A percentile compares a stretch with the other conserved stretches of the same genome.
These are phyloP conservation scores for Oreochromis spilurus DNA, from an alignment of 2,113 vertebrate genomes.

Conservation along the genomic window DNA sequence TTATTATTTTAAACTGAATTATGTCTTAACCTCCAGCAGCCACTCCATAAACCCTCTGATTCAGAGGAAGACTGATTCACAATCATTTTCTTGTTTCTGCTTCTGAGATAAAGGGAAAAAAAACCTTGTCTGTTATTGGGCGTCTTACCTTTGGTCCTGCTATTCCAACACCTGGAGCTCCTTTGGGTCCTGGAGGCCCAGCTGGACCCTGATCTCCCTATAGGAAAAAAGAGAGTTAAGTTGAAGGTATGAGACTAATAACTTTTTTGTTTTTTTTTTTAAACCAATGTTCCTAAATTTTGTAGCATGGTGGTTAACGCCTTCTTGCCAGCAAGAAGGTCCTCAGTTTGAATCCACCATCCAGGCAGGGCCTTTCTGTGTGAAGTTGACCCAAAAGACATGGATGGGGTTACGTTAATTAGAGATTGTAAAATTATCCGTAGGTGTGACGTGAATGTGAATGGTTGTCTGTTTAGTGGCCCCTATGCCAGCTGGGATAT, in stretches of 20 bases:
- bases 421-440: fast-evolving
- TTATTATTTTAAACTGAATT: not conserved
- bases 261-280: not conserved
- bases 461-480: not conserved
- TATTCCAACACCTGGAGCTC: conserved; percentile 59
- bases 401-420: not conserved
- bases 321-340: fast-evolving
- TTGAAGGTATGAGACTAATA: not conserved
- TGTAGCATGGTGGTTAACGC: not conserved
- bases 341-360: not conserved
- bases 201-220: conserved; percentile 67
- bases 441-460: not conserved
- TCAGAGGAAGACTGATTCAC: not conserved
- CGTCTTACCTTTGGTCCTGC: conserved; percentile 67
- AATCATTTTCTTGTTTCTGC: not conserved
- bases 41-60: not conserved
- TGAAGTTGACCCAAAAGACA: not conserved
- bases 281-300: not conserved
- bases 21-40: not conserved
- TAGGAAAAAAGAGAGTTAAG: fast-evolving
- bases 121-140: not conserved
- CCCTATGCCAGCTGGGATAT: not conserved
- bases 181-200: conserved; percentile 71
- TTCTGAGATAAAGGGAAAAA: not conserved
- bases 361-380: not conserved